Conservation (phyloP, 2,797 vertebrate species). For the Thaleichthys pacificus region DNA sequence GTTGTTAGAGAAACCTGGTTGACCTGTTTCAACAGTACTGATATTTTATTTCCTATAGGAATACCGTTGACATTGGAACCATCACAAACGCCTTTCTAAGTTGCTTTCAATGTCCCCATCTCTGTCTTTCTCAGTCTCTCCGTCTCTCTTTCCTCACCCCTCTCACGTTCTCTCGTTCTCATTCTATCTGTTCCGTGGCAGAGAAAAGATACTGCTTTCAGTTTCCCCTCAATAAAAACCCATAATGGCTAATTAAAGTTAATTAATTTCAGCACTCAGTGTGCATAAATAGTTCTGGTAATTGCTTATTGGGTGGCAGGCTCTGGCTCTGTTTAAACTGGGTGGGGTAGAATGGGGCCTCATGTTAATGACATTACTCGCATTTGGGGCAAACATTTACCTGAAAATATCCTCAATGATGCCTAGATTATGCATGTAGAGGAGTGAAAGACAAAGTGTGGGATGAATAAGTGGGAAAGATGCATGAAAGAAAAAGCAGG, state of each 20-base stretch:
- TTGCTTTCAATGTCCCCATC: background rate
- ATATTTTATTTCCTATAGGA: too few relatives aligned
- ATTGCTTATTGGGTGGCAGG: conserved; percentile 7
- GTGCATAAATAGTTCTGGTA: conserved; percentile 18
- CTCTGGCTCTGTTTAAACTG: background rate
- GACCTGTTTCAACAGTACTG: too few relatives aligned
- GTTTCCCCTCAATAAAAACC: background rate
- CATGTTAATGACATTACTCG: too few relatives aligned
- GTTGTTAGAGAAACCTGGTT: too few relatives aligned
- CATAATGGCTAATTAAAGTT: conserved; percentile 1
- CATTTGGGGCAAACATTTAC: too few relatives aligned
- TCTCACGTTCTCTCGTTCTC: background rate
- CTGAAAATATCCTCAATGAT: too few relatives aligned
- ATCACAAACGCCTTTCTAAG: background rate
- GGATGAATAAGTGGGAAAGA: background rate
- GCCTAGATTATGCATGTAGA: background rate
- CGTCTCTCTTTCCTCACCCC: conserved; percentile 7
- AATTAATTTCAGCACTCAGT: conserved; percentile 1
- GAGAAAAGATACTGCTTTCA: background rate
- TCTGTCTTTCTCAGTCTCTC: conserved; percentile 1
- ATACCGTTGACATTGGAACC: too few relatives aligned
- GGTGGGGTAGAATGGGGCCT: too few relatives aligned
- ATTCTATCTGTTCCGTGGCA: background rate
- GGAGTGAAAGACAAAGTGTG: background rate
- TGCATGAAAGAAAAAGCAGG: background rate